Base-by-base conservation (phyloP, 2,888 invertebrate species). In the Rhagophthalmus giganteus region DNA sequence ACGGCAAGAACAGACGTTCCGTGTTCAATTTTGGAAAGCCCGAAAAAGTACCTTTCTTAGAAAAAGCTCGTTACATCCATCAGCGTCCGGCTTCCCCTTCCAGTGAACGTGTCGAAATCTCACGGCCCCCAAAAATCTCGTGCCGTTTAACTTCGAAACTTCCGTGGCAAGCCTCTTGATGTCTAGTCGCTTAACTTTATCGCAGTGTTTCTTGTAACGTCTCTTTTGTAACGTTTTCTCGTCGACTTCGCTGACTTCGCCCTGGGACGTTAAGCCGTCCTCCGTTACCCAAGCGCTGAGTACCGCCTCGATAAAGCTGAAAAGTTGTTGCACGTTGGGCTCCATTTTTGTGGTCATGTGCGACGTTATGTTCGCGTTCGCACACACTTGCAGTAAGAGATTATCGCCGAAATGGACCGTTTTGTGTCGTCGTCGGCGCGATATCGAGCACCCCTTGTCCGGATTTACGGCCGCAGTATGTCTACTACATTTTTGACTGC, bases 11-110 rank as follows among this genome's bases (percentile, higher is more conserved):
- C 14, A 16, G 9, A 10, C 7, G 7, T 12, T 30, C n/a, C 13
- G 13, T 28, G 5, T 28, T 3, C 3, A 3, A 6, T 31, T 31
- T 11, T 5, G 12, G 13, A 12, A 12, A 12, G 4, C 5, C 9
- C 8, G 10, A 10, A 11, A 11, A 31, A 4, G n/a, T 78, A 93
- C 92, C 89, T 91, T 92, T 76, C 87, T 83, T 54, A 93, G 81
- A 78, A 94, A 93, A 66, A 86, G 80, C 74, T 91, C 90, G 72
- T 93, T 93, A 79, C 93, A 94, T 65, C 88, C 87, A 73, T 89
- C 89, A 46, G 90, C 87, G 73, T 90, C 89, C 49, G 90, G 88
- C 28, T 90, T 87, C 56, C 88, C 85, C 67, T 90, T 87, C 85
- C 89, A 90, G 75, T 92, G 91, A 65, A 87, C 83, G 73, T 92